Conservation (phyloP, 2,113 vertebrate species). For the Sphaerodactylus townsendi region DNA sequence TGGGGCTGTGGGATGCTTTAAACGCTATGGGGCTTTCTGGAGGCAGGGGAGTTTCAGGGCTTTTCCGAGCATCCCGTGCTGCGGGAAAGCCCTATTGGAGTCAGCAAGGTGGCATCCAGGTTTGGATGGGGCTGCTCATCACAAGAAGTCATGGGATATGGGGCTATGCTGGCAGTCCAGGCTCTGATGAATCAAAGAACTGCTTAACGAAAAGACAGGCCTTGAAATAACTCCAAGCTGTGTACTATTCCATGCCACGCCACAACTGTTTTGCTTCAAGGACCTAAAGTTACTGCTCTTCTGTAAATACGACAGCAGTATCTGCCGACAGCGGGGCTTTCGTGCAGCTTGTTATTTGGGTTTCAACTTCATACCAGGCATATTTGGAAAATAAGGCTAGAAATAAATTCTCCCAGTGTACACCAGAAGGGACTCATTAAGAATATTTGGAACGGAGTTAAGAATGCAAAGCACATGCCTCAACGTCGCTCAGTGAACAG, state of each 20-base stretch:
- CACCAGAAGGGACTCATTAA: fast-evolving
- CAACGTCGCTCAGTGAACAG: slow-evolving; percentile 17
- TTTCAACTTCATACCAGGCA: slow-evolving; percentile 15
- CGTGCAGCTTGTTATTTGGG: slow-evolving; percentile 28
- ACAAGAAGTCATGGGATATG: too few species aligned
- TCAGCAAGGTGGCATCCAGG: too few species aligned
- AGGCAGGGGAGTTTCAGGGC: too few species aligned
- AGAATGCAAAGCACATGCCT: not conserved
- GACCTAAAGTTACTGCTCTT: slow-evolving; percentile 20
- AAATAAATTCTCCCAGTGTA: slow-evolving; percentile 3
- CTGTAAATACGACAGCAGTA: slow-evolving; percentile 20
- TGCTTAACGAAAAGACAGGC: not conserved
- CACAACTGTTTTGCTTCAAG: slow-evolving; percentile 19
- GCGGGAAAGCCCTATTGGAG: too few species aligned
- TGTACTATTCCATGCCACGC: slow-evolving; percentile 12
- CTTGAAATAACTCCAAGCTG: slow-evolving; percentile 9
- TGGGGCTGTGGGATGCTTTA: too few species aligned
- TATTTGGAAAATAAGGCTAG: slow-evolving; percentile 1
- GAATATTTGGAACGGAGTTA: slow-evolving; percentile 28
- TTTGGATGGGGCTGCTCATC: too few species aligned
- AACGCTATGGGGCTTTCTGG: too few species aligned
- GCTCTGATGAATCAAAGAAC: slow-evolving; percentile 8
- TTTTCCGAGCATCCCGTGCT: too few species aligned
- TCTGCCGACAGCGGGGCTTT: slow-evolving; percentile 22
- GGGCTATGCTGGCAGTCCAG: not conserved